Evolutionary conservation across 2,797 vertebrate species (phyloP), one percentile per base, ranked within the genome.

Genomic region (Graptemys geographica): DNA sequence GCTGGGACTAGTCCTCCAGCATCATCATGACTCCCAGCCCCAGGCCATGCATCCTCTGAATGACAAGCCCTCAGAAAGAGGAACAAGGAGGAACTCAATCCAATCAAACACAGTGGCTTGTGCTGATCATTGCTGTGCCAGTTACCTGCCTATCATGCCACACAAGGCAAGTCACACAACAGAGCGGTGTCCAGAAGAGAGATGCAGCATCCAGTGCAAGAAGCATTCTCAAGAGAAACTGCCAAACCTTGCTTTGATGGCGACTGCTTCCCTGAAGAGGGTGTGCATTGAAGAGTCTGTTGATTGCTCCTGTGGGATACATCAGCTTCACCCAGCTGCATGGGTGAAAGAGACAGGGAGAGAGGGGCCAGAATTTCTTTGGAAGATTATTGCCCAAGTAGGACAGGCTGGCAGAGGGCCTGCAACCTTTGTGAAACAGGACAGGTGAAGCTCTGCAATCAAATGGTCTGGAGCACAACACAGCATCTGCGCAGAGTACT

Each of bases 231-330:
- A 49, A 56, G 44, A 84, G 49, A 91, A 84, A 94, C 83, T 31
- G 18, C 33, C 83, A 90, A 55, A 57, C 33, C 59, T 90, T 84
- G 83, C 33, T n/a, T 25, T 76, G 51, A 49, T 89, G 74, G 57
- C 53, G 79, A 62, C 57, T 90, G 78, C 83, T 79, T 91, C 84
- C 86, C 90, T 87, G 92, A 37, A 95, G 92, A 72, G 44, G 69
- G 79, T 87, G 69, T 94, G 12, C 81, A 92, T 82, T 55, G 47
- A 91, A 93, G 92, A 52, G 23, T 23, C 89, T 92, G 90, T 65
- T 72, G 85, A 37, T 91, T 37, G 65, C 82, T 92, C n/a, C 84
- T 83, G 33, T 87, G 82, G 91, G 92, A 91, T 59, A 79, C 51
- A 53, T 84, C 76, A 88, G 57, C 91, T 90, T 87, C 44, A 72